A percentile compares a stretch with the other conserved stretches of the same genome.
phyloP scores from a whole-genome alignment of 1,140 invertebrate species.

The Zaprionus ornatus region DNA sequence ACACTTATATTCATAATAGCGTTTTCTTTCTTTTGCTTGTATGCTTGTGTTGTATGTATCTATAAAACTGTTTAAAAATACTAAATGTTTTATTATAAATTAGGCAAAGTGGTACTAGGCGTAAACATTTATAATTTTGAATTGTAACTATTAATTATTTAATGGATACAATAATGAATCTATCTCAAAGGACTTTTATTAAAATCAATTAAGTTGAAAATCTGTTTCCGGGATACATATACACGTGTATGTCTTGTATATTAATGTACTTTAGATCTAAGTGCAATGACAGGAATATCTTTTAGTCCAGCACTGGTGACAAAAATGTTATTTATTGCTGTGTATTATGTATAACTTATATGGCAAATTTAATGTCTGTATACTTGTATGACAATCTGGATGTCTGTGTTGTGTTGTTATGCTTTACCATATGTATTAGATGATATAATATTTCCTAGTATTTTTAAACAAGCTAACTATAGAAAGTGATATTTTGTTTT shows the following conservation, averaged over 20 bases:
- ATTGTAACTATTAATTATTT: too few species aligned
- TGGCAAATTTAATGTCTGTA: conserved; percentile 10
- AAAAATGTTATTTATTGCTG: not conserved
- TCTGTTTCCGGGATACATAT: not conserved
- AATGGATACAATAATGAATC: too few species aligned
- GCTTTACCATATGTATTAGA: conserved; percentile 6
- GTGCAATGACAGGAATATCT: not conserved
- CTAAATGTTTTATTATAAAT: too few species aligned
- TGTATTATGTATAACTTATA: conserved; percentile 4
- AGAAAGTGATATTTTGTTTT: not conserved
- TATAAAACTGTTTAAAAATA: not conserved
- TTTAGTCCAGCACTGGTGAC: not conserved
- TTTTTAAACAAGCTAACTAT: not conserved
- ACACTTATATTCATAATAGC: too few species aligned
- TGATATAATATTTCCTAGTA: not conserved
- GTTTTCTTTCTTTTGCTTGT: not conserved
- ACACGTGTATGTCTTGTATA: not conserved
- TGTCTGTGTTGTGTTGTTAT: conserved; percentile 42
- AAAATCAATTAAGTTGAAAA: too few species aligned
- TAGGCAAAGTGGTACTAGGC: too few species aligned
- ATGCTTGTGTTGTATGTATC: not conserved
- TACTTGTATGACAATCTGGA: conserved; percentile 12
- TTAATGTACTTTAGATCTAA: not conserved
- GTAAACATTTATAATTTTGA: too few species aligned
- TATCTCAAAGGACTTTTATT: too few species aligned